Evolutionary conservation across 2,888 invertebrate genomes (phyloP).

Genomic region (Alsophila aescularia): DNA sequence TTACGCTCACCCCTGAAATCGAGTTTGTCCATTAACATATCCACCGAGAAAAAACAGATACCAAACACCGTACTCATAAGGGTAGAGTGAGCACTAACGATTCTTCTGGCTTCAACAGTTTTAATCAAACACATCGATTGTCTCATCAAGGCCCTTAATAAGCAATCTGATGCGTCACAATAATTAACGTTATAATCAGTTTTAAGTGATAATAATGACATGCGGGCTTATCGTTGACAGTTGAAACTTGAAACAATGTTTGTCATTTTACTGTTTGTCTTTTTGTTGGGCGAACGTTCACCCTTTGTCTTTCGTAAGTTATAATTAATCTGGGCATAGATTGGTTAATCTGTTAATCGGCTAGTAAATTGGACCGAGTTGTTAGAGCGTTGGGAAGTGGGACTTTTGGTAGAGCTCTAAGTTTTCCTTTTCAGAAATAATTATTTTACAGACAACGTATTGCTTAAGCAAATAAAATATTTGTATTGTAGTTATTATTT

Average conservation of each 20-base stretch:
- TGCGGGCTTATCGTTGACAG: slow-evolving; percentile 62
- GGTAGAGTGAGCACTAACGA: slow-evolving; percentile 10
- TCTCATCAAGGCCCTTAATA: slow-evolving; percentile 66
- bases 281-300: slow-evolving; percentile 66
- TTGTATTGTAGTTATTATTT: no score
- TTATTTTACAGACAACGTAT: no score
- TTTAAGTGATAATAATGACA: slow-evolving; percentile 80
- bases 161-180: slow-evolving; percentile 76
- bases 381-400: slow-evolving; percentile 4
- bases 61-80: neutral
- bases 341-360: slow-evolving; percentile 21
- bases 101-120: neutral
- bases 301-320: slow-evolving; percentile 59
- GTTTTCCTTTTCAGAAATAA: no score
- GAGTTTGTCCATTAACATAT: no score
- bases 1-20: no score
- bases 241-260: slow-evolving; percentile 22
- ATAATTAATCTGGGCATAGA: slow-evolving; percentile 29
- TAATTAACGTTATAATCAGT: slow-evolving; percentile 78
- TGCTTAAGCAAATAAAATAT: no score
- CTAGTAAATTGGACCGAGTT: slow-evolving; percentile 5
- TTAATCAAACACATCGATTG: slow-evolving; percentile 57
- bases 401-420: no score
- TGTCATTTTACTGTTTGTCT: slow-evolving; percentile 51
- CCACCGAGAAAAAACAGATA: neutral